Conservation (phyloP, 2,888 invertebrate genomes). For the Cephus pygmeus region DNA sequence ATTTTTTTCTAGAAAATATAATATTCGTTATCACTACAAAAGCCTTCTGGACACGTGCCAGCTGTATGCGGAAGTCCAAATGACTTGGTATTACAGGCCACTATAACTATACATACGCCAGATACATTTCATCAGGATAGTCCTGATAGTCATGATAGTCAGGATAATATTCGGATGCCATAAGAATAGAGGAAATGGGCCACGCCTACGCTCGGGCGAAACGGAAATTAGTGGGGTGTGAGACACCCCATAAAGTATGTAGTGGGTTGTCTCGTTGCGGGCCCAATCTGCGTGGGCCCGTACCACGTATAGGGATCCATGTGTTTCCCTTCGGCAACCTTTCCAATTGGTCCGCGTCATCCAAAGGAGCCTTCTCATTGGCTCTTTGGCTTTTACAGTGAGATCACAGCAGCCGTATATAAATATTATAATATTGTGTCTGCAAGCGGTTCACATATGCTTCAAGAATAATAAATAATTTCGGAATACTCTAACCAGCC, state of each 20-base stretch:
- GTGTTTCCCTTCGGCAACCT: neutral
- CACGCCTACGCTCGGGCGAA: constrained; percentile 10
- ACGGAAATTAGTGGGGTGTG: constrained; percentile 18
- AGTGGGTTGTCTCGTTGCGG: constrained; percentile 8
- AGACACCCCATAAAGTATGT: constrained; percentile 3
- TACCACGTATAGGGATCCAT: neutral
- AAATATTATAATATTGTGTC: constrained; percentile 22
- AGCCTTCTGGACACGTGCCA: neutral
- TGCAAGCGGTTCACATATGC: constrained; percentile 9
- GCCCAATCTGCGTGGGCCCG: neutral
- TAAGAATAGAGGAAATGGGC: constrained; percentile 15
- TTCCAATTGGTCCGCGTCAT: constrained; percentile 12
- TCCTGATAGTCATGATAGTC: neutral
- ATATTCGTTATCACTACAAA: neutral
- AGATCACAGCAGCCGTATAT: constrained; percentile 8
- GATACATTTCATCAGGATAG: neutral
- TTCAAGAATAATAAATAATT: constrained; percentile 17
- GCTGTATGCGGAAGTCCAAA: neutral
- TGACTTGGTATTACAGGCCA: neutral
- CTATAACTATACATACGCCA: neutral
- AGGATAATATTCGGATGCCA: constrained; percentile 10
- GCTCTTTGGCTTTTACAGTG: neutral
- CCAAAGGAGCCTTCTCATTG: constrained; percentile 12
- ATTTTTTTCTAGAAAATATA: neutral
- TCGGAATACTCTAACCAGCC: neutral